These are phyloP conservation scores for Panurus biarmicus DNA, from an alignment of 2,113 vertebrate species.

Conservation along the genomic window DNA sequence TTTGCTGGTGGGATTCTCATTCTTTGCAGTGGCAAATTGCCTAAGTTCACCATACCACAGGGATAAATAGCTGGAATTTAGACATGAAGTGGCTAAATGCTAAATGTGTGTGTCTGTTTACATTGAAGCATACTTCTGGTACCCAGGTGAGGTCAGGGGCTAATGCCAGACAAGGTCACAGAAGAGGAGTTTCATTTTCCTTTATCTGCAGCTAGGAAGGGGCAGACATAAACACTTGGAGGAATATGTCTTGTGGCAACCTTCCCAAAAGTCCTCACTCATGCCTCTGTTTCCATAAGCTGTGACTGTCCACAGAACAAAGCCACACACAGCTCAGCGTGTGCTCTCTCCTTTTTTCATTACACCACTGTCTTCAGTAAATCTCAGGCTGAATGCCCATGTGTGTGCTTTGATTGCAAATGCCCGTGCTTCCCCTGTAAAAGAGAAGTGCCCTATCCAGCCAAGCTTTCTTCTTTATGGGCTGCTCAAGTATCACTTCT, in stretches of 20 bases:
- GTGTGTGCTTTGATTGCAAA: background rate
- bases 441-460: background rate
- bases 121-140: background rate
- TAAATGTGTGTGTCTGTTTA: background rate
- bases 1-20: background rate
- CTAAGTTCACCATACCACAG: background rate
- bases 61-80: background rate
- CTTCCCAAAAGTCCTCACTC: background rate
- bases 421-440: background rate
- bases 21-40: background rate
- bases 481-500: background rate
- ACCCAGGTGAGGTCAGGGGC: background rate
- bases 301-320: background rate
- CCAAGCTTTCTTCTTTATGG: background rate
- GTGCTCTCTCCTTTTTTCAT: background rate
- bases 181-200: background rate
- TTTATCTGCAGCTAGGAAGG: background rate
- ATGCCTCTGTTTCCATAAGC: background rate
- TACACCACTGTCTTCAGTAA: background rate
- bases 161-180: background rate
- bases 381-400: background rate
- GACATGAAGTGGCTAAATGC: background rate
- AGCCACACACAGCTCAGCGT: background rate
- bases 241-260: background rate
- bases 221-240: background rate